Evolutionary conservation across 2,113 vertebrate genomes (phyloP).

Genomic region (Carollia perspicillata): DNA sequence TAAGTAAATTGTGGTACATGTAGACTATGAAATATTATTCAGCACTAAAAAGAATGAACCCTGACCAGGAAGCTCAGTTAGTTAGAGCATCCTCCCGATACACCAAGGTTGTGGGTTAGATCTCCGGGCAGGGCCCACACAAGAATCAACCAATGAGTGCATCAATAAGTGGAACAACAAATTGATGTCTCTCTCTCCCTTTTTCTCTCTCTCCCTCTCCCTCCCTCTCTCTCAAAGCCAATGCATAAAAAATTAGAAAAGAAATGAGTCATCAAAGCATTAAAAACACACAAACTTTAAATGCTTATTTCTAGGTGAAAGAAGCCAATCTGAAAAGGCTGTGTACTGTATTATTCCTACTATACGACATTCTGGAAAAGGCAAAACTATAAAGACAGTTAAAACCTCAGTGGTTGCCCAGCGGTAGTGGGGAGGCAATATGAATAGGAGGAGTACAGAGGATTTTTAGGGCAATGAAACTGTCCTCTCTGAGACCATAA

Average conservation of each 20-base stretch:
- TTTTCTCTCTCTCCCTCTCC: too few relatives aligned
- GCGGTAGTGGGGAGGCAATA: background rate
- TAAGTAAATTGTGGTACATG: background rate
- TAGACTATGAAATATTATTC: background rate
- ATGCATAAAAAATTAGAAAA: background rate
- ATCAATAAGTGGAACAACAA: too few relatives aligned
- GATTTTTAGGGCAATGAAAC: background rate
- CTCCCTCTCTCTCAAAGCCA: background rate
- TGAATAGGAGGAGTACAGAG: background rate
- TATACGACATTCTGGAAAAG: background rate
- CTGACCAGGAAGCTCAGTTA: too few relatives aligned
- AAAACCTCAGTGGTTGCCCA: background rate
- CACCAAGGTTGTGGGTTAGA: too few relatives aligned
- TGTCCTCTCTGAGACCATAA: background rate
- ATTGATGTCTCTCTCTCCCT: too few relatives aligned
- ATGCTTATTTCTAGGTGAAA: background rate
- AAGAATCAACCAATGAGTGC: too few relatives aligned
- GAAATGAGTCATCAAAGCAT: background rate
- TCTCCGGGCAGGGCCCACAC: too few relatives aligned
- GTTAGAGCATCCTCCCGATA: too few relatives aligned
- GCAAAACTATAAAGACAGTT: background rate
- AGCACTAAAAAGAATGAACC: background rate
- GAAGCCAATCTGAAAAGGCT: background rate
- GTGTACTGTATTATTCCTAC: background rate
- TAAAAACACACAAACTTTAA: background rate